phyloP scores from a whole-genome alignment of 2,888 invertebrate species.

The Villa cingulata region DNA sequence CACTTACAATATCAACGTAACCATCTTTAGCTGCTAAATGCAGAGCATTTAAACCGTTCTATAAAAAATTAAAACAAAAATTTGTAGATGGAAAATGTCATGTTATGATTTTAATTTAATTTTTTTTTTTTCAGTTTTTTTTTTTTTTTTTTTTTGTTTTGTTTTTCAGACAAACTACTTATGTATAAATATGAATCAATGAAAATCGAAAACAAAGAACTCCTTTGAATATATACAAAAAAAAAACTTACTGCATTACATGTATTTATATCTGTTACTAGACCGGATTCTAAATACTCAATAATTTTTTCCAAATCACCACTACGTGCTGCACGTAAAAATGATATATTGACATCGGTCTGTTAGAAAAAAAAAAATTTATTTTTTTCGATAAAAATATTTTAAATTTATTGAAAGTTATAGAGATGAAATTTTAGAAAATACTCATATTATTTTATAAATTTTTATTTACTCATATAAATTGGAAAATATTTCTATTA shows the following conservation, averaged over 20 bases:
- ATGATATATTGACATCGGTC: conserved; percentile 88
- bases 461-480: too few relatives aligned
- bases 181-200: not conserved
- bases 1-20: conserved; percentile 83
- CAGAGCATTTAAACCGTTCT: conserved; percentile 95
- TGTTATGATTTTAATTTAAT: too few relatives aligned
- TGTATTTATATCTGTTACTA: conserved; percentile 91
- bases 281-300: conserved; percentile 75
- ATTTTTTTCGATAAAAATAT: not conserved
- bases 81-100: too few relatives aligned
- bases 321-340: conserved; percentile 91
- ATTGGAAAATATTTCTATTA: too few relatives aligned
- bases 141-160: not conserved
- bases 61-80: too few relatives aligned
- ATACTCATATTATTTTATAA: too few relatives aligned
- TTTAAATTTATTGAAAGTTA: too few relatives aligned
- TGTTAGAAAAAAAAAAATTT: conserved; percentile 12
- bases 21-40: conserved; percentile 98
- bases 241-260: conserved; percentile 75
- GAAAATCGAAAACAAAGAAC: conserved; percentile 2
- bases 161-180: not conserved
- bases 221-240: too few relatives aligned
- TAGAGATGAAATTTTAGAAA: too few relatives aligned
- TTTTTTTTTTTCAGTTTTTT: not conserved
- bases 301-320: conserved; percentile 91